phyloP scores from a whole-genome alignment of 2,113 vertebrate genomes.

The Mesoclemmys tuberculata region DNA sequence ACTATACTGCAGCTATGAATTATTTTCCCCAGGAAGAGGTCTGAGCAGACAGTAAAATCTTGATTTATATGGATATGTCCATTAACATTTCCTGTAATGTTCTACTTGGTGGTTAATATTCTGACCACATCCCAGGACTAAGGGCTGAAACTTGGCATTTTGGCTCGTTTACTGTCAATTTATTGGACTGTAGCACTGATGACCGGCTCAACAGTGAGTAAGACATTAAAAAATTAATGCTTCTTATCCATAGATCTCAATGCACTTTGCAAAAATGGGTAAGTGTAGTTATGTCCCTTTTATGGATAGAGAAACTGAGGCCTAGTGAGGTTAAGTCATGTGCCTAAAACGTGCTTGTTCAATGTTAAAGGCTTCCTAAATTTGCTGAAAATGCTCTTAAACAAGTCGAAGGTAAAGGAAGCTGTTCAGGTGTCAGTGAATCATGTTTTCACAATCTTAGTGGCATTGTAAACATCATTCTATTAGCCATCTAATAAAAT shows the following conservation, averaged over 20 bases:
- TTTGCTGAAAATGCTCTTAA: not conserved
- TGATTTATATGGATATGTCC: not conserved
- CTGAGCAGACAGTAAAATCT: constrained; percentile 3
- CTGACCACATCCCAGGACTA: fast-evolving
- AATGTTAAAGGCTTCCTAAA: not conserved
- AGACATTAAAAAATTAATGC: not conserved
- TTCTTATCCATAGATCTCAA: not conserved
- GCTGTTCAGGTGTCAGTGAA: not conserved
- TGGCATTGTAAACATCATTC: not conserved
- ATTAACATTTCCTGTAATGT: not conserved
- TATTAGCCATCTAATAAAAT: not conserved
- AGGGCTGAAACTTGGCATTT: not conserved
- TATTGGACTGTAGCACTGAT: not conserved
- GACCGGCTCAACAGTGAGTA: not conserved
- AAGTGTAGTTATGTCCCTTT: not conserved
- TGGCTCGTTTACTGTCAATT: not conserved
- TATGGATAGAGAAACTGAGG: not conserved
- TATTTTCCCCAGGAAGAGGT: not conserved
- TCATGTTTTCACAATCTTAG: not conserved
- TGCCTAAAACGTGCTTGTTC: not conserved
- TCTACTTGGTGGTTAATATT: not conserved
- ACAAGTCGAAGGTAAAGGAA: not conserved
- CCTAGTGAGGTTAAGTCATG: not conserved
- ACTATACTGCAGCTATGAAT: not conserved
- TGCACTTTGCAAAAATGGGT: not conserved